phyloP scores from a whole-genome alignment of 1,140 invertebrate species.

The Phocides pigmalion region DNA sequence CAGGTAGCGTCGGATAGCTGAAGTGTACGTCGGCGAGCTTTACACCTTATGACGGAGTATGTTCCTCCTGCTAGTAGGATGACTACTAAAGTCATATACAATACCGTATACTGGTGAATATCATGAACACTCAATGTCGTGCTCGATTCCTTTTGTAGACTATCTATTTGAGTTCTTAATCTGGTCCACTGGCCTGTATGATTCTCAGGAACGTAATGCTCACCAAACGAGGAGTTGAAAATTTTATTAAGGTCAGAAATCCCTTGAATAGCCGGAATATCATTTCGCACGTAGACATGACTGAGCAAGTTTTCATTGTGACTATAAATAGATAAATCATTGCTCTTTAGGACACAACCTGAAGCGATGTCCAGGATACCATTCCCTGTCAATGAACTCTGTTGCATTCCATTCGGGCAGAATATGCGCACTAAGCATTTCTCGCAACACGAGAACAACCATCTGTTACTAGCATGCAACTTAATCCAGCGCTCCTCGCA shows the following conservation, averaged over 20 bases:
- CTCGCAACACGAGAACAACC: conserved; percentile 34
- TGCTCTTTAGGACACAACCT: conserved; percentile 21
- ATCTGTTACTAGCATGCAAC: conserved; percentile 29
- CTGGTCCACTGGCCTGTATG: too few species aligned
- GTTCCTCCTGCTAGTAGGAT: neutral
- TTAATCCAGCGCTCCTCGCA: conserved; percentile 27
- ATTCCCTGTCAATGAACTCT: conserved; percentile 14
- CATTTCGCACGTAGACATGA: too few species aligned
- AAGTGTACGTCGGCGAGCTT: too few species aligned
- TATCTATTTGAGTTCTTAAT: too few species aligned
- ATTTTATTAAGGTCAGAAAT: too few species aligned
- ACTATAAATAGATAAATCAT: conserved; percentile 15
- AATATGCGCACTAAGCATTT: conserved; percentile 29
- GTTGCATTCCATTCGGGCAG: conserved; percentile 17
- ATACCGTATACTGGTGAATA: conserved; percentile 3
- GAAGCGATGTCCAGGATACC: conserved; percentile 15
- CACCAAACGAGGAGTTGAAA: too few species aligned
- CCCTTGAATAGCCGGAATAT: too few species aligned
- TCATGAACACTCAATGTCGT: conserved; percentile 11
- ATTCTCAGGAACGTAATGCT: too few species aligned
- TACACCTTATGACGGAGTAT: too few species aligned
- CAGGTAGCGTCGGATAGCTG: too few species aligned
- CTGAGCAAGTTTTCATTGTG: too few species aligned
- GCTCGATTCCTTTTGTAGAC: too few species aligned
- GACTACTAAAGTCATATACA: neutral